These are phyloP conservation scores for Hylaeus volcanicus DNA, from an alignment of 1,140 invertebrate species.

Conservation along the genomic window DNA sequence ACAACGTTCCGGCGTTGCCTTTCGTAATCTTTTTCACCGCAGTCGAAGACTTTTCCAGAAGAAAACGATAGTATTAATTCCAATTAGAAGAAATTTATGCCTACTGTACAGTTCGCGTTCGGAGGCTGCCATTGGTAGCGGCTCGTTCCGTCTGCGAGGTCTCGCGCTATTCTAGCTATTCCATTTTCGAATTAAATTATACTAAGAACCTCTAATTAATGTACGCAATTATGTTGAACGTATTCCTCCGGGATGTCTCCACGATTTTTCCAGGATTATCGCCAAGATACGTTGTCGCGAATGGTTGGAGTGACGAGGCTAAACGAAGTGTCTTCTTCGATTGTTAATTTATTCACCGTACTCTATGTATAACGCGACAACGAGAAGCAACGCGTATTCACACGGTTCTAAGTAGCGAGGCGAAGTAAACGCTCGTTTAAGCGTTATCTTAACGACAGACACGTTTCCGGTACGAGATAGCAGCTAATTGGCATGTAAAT, in stretches of 20 bases:
- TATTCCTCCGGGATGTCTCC: too few relatives aligned
- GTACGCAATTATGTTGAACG: too few relatives aligned
- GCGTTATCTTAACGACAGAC: conserved; percentile 4
- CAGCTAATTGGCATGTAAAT: conserved; percentile 11
- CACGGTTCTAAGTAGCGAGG: background rate
- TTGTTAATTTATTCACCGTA: background rate
- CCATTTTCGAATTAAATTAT: too few relatives aligned
- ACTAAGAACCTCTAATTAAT: too few relatives aligned
- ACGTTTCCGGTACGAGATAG: conserved; percentile 15
- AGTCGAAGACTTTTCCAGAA: conserved; percentile 36
- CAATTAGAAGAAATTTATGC: background rate
- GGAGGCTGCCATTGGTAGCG: too few relatives aligned
- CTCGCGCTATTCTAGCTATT: too few relatives aligned
- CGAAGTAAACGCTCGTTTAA: conserved; percentile 27
- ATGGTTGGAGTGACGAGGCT: background rate
- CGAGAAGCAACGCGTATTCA: background rate
- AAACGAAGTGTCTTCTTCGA: background rate
- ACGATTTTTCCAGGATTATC: too few relatives aligned
- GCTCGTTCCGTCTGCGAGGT: too few relatives aligned
- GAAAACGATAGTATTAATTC: background rate
- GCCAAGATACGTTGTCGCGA: background rate
- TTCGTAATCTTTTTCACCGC: conserved; percentile 49
- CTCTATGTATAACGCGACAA: background rate
- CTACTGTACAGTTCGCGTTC: background rate
- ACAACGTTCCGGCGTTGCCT: conserved; percentile 57